A percentile compares a stretch with the other conserved stretches of the same genome.
Evolutionary conservation across 2,888 invertebrate genomes (phyloP).

Genomic region (Napeogenes inachia): DNA sequence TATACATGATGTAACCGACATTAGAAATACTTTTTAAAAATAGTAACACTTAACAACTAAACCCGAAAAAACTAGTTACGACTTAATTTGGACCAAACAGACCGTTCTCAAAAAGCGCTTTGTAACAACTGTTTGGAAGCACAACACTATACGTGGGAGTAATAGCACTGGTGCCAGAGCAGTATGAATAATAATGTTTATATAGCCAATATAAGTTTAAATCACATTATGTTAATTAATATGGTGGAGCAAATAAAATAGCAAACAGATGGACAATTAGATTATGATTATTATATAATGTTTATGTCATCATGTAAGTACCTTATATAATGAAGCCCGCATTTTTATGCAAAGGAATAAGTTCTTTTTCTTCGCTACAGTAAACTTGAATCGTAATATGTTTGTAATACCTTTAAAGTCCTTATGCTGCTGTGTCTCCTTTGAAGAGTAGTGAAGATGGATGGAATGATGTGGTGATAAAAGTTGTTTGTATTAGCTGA

Average conservation of each 20-base stretch:
- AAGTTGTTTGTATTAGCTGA: too few relatives aligned
- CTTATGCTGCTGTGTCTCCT: too few relatives aligned
- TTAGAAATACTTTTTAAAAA: not conserved
- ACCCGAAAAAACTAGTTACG: too few relatives aligned
- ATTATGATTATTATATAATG: constrained; percentile 8
- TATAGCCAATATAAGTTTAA: constrained; percentile 16
- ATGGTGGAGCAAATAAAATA: constrained; percentile 11
- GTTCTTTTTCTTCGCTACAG: too few relatives aligned
- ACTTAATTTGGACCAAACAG: constrained; percentile 33
- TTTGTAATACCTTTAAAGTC: too few relatives aligned
- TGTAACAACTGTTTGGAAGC: constrained; percentile 49
- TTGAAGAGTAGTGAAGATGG: too few relatives aligned
- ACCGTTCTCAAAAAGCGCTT: constrained; percentile 60
- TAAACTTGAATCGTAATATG: too few relatives aligned
- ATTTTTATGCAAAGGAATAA: not conserved
- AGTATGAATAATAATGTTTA: constrained; percentile 24
- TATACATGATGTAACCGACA: constrained; percentile 18
- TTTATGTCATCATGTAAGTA: not conserved
- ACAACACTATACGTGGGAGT: constrained; percentile 43
- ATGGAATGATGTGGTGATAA: too few relatives aligned
- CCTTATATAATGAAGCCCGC: not conserved
- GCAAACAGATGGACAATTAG: constrained; percentile 13
- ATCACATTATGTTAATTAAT: constrained; percentile 21
- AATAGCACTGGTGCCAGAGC: constrained; percentile 36
- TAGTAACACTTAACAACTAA: too few relatives aligned